Conservation (phyloP, 2,113 vertebrate species). For the Emydura subglobosa region DNA sequence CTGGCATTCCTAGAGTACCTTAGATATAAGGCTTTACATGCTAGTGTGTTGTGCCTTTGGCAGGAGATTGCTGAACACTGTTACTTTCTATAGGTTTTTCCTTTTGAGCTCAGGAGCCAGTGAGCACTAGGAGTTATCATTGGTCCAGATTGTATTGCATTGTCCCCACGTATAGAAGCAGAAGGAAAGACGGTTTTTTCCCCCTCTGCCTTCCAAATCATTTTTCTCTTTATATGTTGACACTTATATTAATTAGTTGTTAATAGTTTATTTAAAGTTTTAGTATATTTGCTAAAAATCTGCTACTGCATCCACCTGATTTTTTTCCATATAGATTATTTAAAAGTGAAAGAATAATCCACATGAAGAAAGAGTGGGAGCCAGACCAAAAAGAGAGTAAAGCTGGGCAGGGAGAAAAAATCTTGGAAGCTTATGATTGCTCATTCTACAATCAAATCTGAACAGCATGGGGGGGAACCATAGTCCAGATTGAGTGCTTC, state of each 20-base stretch:
- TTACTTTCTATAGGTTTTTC: not conserved
- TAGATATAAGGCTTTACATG: not conserved
- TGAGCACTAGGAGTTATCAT: not conserved
- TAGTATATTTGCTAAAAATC: not conserved
- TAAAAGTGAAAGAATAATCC: not conserved
- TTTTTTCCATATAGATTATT: not conserved
- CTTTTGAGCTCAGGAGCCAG: not conserved
- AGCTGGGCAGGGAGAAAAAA: not conserved
- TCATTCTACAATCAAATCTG: slow-evolving; percentile 24
- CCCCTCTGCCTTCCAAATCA: not conserved
- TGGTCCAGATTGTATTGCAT: not conserved
- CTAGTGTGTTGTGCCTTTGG: not conserved
- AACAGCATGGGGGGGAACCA: not conserved
- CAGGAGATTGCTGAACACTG: not conserved
- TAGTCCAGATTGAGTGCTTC: not conserved
- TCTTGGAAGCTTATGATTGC: not conserved
- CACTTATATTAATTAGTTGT: not conserved
- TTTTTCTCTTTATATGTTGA: not conserved
- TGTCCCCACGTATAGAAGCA: not conserved
- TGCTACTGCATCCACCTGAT: not conserved
- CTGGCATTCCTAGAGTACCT: not conserved
- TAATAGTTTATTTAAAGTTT: not conserved
- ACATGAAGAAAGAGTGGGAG: not conserved
- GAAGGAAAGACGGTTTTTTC: not conserved
- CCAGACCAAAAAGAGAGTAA: not conserved